phyloP scores from a whole-genome alignment of 2,797 vertebrate species.

The Psittacula derbiana region DNA sequence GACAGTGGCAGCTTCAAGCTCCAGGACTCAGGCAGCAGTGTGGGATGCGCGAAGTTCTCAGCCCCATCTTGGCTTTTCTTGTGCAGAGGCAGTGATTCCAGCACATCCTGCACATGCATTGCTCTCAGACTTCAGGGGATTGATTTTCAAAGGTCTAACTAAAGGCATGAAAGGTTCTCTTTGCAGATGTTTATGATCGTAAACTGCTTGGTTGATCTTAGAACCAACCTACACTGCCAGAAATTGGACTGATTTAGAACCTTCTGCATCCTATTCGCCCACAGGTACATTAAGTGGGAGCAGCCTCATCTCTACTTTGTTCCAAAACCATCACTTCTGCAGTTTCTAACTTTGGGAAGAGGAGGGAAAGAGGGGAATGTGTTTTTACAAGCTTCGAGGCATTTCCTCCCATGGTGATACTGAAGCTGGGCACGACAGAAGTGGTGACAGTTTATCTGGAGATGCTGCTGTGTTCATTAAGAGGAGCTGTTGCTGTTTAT shows the following conservation, averaged over 20 bases:
- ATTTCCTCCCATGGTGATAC: neutral
- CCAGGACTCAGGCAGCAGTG: neutral
- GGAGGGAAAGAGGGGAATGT: neutral
- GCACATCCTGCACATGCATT: neutral
- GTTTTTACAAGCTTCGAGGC: neutral
- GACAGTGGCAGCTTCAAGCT: neutral
- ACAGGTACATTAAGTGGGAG: neutral
- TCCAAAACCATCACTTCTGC: neutral
- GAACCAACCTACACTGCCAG: neutral
- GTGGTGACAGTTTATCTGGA: slow-evolving; percentile 81
- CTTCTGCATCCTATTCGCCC: neutral
- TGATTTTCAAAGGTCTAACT: neutral
- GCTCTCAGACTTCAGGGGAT: neutral
- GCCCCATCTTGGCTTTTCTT: neutral
- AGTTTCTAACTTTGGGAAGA: neutral
- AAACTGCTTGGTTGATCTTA: neutral
- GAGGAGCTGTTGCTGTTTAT: slow-evolving; percentile 72
- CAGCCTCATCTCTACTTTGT: neutral
- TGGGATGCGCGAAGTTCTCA: neutral
- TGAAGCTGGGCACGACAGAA: neutral
- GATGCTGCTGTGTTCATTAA: slow-evolving; percentile 69
- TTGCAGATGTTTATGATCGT: neutral
- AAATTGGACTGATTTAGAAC: neutral
- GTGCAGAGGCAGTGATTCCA: neutral
- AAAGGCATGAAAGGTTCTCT: neutral